Percentiles rank a stretch among this genome's conserved stretches.
Conservation (phyloP, 2,888 invertebrate species). For the Apamea monoglypha region DNA sequence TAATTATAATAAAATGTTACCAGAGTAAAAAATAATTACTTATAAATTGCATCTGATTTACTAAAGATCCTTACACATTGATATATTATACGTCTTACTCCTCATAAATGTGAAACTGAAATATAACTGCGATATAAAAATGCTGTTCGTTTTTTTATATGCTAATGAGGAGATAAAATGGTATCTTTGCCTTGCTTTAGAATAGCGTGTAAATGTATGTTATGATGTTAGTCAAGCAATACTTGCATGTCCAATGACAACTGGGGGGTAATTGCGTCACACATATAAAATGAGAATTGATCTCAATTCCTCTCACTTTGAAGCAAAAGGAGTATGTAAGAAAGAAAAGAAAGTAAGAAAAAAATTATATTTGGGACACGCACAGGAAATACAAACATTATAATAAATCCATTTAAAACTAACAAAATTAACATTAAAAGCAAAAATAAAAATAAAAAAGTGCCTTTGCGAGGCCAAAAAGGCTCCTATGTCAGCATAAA, state of each 20-base stretch:
- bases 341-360: too few species aligned
- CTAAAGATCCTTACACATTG: slow-evolving; percentile 30
- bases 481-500: too few species aligned
- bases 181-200: slow-evolving; percentile 17
- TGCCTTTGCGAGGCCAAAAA: too few species aligned
- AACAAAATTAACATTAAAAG: too few species aligned
- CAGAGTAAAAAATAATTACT: slow-evolving; percentile 26
- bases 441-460: too few species aligned
- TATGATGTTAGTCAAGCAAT: slow-evolving; percentile 1
- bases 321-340: too few species aligned
- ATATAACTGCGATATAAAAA: slow-evolving; percentile 10
- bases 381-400: too few species aligned
- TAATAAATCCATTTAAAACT: too few species aligned
- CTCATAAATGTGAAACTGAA: slow-evolving; percentile 47
- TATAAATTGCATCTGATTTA: slow-evolving; percentile 31
- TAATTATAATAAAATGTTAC: slow-evolving; percentile 8
- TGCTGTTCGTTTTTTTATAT: slow-evolving; percentile 17
- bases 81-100: slow-evolving; percentile 32
- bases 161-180: slow-evolving; percentile 15
- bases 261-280: background rate
- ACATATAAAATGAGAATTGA: background rate
- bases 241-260: background rate
- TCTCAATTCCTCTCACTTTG: background rate
- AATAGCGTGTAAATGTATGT: background rate
- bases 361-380: too few species aligned